Evolutionary conservation across 30 jellyfish, hydroid and myxozoan genomes (phyloP), one percentile per base, ranked within the genome.

Genomic region (Aurelia coerulea): DNA sequence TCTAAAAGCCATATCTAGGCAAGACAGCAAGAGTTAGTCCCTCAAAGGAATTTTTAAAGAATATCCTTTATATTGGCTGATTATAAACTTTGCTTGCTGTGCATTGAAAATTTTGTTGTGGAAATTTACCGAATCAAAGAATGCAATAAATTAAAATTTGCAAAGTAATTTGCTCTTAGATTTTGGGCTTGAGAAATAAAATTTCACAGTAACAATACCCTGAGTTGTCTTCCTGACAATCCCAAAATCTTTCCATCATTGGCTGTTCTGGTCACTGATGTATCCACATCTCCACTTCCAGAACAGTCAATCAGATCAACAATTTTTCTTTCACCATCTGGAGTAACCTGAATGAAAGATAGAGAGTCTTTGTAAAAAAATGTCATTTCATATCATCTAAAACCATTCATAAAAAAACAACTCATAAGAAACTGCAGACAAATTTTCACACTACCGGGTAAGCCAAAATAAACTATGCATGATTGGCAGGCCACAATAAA

Each of bases 221-320:
- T 83, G 4, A 93, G 88, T 59, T 78, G 73, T 71, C 97, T 75
- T 41, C 97, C 97, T 6, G 98, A 64, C 68, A 76, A 41, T 10
- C 98, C 98, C 23, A 67, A 78, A 10, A 93, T 34, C 39, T 49
- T 39, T 17, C 93, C 96, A 75, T 93, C 96, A 12, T 68, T 73
- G 12, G 54, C 90, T 16, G 89, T 74, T 29, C 79, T 76, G 7
- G 53, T 71, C 29, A 91, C 88, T 4, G 97, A 81, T 34, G 90
- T 92, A 62, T 92, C 95, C 10, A 93, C 98, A 89, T 93, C 98
- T 39, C 98, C 98, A 87, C 96, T 88, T 42, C 98, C 97, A 59
- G 94, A 31, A 87, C 98, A 93, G 67, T 93, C 98, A 67, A 93
- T 76, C 49, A 93, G 76, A 88, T 93, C 98, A 50, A 93, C 62